Evolutionary conservation across 1,140 invertebrate species (phyloP).

Genomic region (Himalopsyche phryganea): DNA sequence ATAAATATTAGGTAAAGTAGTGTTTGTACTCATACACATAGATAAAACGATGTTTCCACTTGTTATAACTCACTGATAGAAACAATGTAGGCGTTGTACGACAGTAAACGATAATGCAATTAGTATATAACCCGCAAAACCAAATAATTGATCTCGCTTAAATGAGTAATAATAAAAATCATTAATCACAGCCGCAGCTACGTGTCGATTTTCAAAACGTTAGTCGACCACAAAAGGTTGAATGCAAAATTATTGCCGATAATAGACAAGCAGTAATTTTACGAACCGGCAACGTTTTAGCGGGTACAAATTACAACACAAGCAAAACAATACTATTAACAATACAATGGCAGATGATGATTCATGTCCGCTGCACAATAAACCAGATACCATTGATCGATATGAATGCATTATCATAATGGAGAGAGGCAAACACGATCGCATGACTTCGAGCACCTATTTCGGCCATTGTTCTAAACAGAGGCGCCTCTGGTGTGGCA

Average conservation of each 20-base stretch:
- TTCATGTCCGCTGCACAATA: slow-evolving; percentile 10
- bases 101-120: too few relatives aligned
- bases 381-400: slow-evolving; percentile 14
- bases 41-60: too few relatives aligned
- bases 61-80: too few relatives aligned
- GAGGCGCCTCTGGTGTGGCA: too few relatives aligned
- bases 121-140: too few relatives aligned
- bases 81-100: too few relatives aligned
- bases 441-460: slow-evolving; percentile 3
- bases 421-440: slow-evolving; percentile 1
- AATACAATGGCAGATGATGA: neutral
- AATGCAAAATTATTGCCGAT: neutral
- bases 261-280: neutral
- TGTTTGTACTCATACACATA: too few relatives aligned
- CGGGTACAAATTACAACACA: too few relatives aligned
- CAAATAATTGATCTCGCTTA: too few relatives aligned
- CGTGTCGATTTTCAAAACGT: neutral
- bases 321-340: neutral
- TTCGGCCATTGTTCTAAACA: neutral
- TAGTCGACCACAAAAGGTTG: neutral
- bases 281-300: neutral
- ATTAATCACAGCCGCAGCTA: neutral
- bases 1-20: too few relatives aligned
- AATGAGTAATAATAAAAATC: neutral
- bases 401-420: slow-evolving; percentile 18